Evolutionary conservation across 2,888 invertebrate species (phyloP).

Genomic region (Lottia gigantea): DNA sequence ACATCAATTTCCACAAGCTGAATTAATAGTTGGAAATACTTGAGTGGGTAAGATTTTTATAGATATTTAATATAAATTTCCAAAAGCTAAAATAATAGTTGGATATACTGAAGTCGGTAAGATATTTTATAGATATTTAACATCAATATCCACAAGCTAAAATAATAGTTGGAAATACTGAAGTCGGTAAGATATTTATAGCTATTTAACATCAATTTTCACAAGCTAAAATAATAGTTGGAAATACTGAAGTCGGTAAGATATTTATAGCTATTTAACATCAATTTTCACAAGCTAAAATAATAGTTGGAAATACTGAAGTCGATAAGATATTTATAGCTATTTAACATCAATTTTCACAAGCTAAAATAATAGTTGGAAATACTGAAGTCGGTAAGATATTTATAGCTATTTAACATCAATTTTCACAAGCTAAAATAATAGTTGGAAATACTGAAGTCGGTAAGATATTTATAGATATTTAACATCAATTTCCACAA

Average conservation of each 20-base stretch:
- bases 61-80: conserved; percentile 75
- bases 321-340: conserved; percentile 73
- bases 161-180: conserved; percentile 90
- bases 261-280: conserved; percentile 78
- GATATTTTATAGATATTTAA: conserved; percentile 34
- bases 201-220: background rate
- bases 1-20: no score
- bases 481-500: background rate
- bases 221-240: background rate
- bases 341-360: conserved; percentile 70
- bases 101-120: conserved; percentile 91
- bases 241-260: no score
- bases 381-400: conserved; percentile 86
- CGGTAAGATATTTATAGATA: conserved; percentile 70
- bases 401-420: conserved; percentile 38
- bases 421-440: conserved; percentile 70
- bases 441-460: conserved; percentile 94
- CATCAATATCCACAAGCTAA: conserved; percentile 65
- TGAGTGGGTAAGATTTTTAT: no score
- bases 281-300: conserved; percentile 64
- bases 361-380: conserved; percentile 78
- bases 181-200: conserved; percentile 75
- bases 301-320: conserved; percentile 93
- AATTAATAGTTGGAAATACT: no score
- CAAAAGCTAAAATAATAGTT: conserved; percentile 74